Conservation (phyloP, 2,888 invertebrate genomes). For the Sphaerophoria taeniata region DNA sequence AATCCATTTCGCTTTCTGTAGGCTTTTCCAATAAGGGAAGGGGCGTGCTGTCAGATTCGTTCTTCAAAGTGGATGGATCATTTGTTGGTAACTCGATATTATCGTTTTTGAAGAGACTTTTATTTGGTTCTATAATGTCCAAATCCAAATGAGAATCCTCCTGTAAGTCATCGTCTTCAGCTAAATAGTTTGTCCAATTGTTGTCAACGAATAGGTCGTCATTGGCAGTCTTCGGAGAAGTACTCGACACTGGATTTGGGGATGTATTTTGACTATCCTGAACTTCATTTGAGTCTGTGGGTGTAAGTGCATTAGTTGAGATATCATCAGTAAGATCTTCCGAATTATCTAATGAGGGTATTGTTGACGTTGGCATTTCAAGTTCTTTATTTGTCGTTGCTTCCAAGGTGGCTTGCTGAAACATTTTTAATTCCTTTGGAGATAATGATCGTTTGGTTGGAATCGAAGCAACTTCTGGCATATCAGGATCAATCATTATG, state of each 20-base stretch:
- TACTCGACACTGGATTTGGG: neutral
- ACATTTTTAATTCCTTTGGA: neutral
- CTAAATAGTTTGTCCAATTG: slow-evolving; percentile 31
- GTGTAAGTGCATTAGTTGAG: neutral
- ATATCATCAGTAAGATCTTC: neutral
- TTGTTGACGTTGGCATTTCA: neutral
- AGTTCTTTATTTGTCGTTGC: slow-evolving; percentile 4
- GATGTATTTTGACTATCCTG: neutral
- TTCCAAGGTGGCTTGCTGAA: neutral
- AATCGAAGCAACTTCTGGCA: neutral
- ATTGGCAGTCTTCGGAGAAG: neutral
- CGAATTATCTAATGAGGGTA: neutral
- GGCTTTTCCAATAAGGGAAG: neutral
- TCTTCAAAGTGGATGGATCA: neutral
- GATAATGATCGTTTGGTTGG: slow-evolving; percentile 28
- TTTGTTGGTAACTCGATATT: neutral
- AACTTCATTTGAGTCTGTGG: neutral
- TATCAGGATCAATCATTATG: neutral
- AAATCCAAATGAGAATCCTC: slow-evolving; percentile 6
- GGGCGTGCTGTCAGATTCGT: neutral
- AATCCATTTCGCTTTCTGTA: neutral
- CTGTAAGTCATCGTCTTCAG: neutral
- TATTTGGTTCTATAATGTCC: slow-evolving; percentile 10
- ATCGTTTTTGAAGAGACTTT: slow-evolving; percentile 48
- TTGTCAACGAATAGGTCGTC: slow-evolving; percentile 53